phyloP scores from a whole-genome alignment of 1,140 invertebrate genomes.

The Hestina assimilis region DNA sequence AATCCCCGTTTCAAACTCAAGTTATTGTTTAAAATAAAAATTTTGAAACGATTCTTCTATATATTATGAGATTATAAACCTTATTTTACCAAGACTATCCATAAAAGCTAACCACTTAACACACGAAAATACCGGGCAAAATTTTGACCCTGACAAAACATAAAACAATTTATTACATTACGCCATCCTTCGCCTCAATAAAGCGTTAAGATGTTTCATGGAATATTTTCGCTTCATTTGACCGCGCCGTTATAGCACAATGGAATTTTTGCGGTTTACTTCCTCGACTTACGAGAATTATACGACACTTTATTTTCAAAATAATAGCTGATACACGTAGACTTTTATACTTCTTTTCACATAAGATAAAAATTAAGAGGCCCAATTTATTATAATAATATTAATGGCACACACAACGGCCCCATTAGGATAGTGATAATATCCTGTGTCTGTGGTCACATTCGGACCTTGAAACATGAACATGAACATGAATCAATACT shows the following conservation, averaged over 20 bases:
- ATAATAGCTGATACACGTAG: neutral
- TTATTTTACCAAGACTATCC: neutral
- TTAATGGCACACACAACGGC: too few species aligned
- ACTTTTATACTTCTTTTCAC: too few species aligned
- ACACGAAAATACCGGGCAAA: neutral
- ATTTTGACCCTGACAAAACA: neutral
- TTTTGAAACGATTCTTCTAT: too few species aligned
- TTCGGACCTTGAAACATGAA: too few species aligned
- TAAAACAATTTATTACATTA: constrained; percentile 6
- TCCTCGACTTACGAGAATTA: neutral
- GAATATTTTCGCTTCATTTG: constrained; percentile 22
- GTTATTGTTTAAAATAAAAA: too few species aligned
- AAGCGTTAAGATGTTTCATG: constrained; percentile 2
- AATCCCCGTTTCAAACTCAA: too few species aligned
- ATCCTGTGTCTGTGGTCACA: too few species aligned
- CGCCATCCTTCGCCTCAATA: constrained; percentile 4
- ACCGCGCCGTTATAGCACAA: constrained; percentile 1
- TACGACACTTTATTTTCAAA: neutral
- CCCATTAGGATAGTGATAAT: too few species aligned
- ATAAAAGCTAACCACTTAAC: neutral
- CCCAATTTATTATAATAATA: too few species aligned
- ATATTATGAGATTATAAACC: neutral
- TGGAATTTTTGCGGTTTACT: constrained; percentile 1
- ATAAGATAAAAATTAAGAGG: too few species aligned
- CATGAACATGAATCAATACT: too few species aligned